These are phyloP conservation scores for Gallinago solitaria DNA, from an alignment of 2,797 vertebrate genomes.

Conservation along the genomic window DNA sequence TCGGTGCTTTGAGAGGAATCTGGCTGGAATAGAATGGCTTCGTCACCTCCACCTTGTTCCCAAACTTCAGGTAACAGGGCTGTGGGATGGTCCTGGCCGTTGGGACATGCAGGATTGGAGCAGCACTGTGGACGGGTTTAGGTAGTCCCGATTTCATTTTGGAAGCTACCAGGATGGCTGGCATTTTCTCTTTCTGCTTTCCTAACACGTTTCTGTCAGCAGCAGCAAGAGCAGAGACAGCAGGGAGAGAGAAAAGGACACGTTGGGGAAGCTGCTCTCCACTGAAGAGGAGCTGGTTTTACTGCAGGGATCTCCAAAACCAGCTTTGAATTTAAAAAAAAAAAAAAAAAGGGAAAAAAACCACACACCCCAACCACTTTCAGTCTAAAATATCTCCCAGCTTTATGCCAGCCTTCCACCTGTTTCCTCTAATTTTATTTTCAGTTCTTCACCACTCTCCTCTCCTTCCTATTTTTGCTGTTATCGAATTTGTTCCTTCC, in stretches of 20 bases:
- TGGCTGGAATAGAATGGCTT: slow-evolving; percentile 80
- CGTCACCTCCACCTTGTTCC: slow-evolving; percentile 82
- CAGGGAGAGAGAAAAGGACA: slow-evolving; percentile 53
- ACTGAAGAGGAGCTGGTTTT: not conserved
- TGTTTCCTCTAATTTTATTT: slow-evolving; percentile 49
- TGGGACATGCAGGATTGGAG: slow-evolving; percentile 90
- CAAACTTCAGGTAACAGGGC: slow-evolving; percentile 84
- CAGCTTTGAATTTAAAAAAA: not conserved
- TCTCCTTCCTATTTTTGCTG: slow-evolving; percentile 35
- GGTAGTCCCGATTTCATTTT: slow-evolving; percentile 99
- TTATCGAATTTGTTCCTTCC: slow-evolving; percentile 51
- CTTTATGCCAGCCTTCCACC: slow-evolving; percentile 50
- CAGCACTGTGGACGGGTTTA: slow-evolving; percentile 93
- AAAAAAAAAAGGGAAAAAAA: no score
- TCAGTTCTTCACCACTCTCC: slow-evolving; percentile 41
- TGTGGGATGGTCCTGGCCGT: slow-evolving; percentile 80
- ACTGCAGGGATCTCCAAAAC: slow-evolving; percentile 56
- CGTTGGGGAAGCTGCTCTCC: slow-evolving; percentile 37
- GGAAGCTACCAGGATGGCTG: slow-evolving; percentile 93
- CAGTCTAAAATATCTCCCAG: not conserved
- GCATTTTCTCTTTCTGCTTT: slow-evolving; percentile 89
- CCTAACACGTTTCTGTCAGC: slow-evolving; percentile 77
- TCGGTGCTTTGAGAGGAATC: slow-evolving; percentile 82
- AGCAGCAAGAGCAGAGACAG: slow-evolving; percentile 73
- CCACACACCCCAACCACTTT: not conserved